A percentile compares a stretch with the other conserved stretches of the same genome.
These are phyloP conservation scores for Micromesistius poutassou DNA, from an alignment of 2,797 vertebrate species.

Conservation along the genomic window DNA sequence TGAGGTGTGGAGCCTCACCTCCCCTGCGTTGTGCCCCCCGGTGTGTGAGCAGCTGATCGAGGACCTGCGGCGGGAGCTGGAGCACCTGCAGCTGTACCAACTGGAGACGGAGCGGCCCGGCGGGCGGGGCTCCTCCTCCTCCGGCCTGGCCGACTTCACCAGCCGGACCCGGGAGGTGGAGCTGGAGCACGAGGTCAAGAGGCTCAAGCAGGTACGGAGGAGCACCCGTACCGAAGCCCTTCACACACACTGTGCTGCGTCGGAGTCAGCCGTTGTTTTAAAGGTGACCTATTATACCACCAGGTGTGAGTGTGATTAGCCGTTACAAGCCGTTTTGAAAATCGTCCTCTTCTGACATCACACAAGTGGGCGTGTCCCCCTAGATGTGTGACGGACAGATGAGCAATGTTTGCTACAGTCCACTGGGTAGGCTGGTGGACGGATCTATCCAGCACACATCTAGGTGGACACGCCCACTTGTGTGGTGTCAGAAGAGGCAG, in stretches of 20 bases:
- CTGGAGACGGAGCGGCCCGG: conserved; percentile 84
- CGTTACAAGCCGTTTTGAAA: too few relatives aligned
- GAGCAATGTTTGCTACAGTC: too few relatives aligned
- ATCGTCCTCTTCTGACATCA: too few relatives aligned
- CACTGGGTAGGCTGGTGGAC: too few relatives aligned
- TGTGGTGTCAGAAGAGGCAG: too few relatives aligned
- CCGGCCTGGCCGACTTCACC: conserved; percentile 81
- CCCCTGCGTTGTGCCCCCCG: not conserved
- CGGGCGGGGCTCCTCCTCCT: conserved; percentile 77
- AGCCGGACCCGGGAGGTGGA: conserved; percentile 87
- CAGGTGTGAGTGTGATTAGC: too few relatives aligned
- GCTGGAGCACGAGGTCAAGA: conserved; percentile 89
- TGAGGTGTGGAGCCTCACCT: too few relatives aligned
- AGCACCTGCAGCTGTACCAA: conserved; percentile 91
- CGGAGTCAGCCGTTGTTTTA: not conserved
- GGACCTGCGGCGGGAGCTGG: conserved; percentile 89
- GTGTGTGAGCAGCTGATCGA: conserved; percentile 83
- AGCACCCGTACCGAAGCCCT: not conserved
- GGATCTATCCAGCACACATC: too few relatives aligned
- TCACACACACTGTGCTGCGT: not conserved
- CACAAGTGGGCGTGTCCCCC: too few relatives aligned
- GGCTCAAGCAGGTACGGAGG: conserved; percentile 86
- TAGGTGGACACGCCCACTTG: too few relatives aligned
- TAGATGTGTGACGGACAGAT: too few relatives aligned
- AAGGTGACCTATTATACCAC: too few relatives aligned